Conservation (phyloP, 2,113 vertebrate genomes). For the Meles meles region DNA sequence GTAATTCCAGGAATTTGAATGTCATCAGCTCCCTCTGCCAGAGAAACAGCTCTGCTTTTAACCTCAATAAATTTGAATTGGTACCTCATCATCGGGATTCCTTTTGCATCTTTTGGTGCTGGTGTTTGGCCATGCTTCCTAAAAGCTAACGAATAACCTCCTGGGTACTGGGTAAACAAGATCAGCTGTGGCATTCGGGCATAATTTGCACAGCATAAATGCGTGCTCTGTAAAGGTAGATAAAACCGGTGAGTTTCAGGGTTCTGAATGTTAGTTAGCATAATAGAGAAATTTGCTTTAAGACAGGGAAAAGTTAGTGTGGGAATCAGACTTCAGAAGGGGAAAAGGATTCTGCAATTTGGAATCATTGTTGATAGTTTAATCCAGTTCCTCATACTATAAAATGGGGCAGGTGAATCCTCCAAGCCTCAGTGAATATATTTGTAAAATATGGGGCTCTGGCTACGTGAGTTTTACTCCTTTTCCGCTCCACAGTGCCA, state of each 20-base stretch:
- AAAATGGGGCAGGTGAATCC: background rate
- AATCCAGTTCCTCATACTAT: background rate
- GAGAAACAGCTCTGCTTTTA: constrained; percentile 11
- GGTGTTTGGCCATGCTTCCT: background rate
- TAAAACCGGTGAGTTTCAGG: background rate
- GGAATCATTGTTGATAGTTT: background rate
- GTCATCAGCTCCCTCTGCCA: constrained; percentile 28
- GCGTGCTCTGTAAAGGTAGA: background rate
- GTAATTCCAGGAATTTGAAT: constrained; percentile 59
- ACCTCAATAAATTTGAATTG: background rate
- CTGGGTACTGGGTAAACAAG: background rate
- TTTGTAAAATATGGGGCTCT: background rate
- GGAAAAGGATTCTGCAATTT: background rate
- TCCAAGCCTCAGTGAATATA: background rate
- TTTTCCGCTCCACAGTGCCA: background rate
- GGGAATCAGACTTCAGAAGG: background rate
- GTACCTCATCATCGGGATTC: background rate
- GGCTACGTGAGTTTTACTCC: background rate
- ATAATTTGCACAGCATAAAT: background rate
- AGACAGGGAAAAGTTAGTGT: background rate
- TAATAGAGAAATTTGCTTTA: background rate
- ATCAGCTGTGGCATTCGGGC: background rate
- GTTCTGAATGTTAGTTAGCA: background rate
- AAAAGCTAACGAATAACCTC: background rate
- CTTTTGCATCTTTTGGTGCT: background rate